Conservation (phyloP, 2,888 invertebrate species). For the Pseudanteris insignis region DNA sequence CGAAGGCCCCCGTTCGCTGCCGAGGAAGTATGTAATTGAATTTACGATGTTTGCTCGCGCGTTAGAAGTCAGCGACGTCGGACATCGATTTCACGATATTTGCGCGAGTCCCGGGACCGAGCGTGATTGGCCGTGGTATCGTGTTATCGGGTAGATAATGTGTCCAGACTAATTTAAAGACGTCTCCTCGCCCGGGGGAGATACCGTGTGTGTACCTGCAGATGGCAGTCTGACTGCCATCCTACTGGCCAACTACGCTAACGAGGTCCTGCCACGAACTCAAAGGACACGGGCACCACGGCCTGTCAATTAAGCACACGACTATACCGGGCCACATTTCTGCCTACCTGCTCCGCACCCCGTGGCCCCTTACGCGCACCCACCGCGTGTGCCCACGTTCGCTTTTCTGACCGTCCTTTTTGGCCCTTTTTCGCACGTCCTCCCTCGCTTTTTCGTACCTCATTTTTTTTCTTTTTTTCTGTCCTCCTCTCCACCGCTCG, state of each 20-base stretch:
- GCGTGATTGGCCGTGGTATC: conserved; percentile 41
- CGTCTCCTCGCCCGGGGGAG: conserved; percentile 54
- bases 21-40: conserved; percentile 43
- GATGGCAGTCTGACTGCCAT: conserved; percentile 57
- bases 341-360: conserved; percentile 52
- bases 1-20: conserved; percentile 21
- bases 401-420: conserved; percentile 30
- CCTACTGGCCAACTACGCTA: conserved; percentile 52
- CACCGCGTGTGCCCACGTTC: conserved; percentile 13
- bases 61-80: conserved; percentile 14
- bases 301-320: conserved; percentile 67
- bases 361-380: no score
- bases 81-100: conserved; percentile 46
- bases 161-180: conserved; percentile 65
- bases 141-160: conserved; percentile 63
- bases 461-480: conserved; percentile 37
- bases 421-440: conserved; percentile 29
- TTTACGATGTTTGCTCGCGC: conserved; percentile 41
- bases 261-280: conserved; percentile 62
- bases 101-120: conserved; percentile 32
- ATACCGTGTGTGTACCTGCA: conserved; percentile 50
- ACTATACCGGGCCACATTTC: conserved; percentile 65
- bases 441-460: conserved; percentile 14
- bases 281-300: conserved; percentile 58
- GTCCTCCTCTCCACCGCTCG: no score